Evolutionary conservation across 2,113 vertebrate genomes (phyloP).

Genomic region (Cyprinodon brontotheroides): DNA sequence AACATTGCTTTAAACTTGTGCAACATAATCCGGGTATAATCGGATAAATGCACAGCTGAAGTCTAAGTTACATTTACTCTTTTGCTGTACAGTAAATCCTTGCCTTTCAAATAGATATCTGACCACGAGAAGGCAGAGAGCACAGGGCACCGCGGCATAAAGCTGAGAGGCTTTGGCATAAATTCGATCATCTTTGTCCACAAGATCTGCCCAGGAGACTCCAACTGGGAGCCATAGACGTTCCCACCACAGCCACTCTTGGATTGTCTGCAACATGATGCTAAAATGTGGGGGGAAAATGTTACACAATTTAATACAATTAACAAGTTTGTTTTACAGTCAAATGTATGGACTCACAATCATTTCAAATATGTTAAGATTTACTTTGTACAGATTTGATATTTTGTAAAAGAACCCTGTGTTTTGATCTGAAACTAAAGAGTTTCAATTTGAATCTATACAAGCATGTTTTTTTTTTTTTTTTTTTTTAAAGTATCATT

Average conservation of each 20-base stretch:
- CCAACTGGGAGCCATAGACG: slow-evolving; percentile 87
- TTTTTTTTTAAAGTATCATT: not conserved
- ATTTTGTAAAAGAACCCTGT: no score
- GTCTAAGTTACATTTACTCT: slow-evolving; percentile 2
- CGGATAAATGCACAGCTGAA: not conserved
- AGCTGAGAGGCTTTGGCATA: slow-evolving; percentile 86
- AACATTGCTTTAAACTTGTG: slow-evolving; percentile 22
- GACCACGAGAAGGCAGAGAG: slow-evolving; percentile 82
- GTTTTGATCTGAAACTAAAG: no score
- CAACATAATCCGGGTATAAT: slow-evolving; percentile 31
- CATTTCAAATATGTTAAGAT: not conserved
- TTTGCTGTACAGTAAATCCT: slow-evolving; percentile 8
- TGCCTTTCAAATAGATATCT: slow-evolving; percentile 87
- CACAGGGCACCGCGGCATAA: slow-evolving; percentile 82
- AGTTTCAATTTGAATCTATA: not conserved
- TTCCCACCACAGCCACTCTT: slow-evolving; percentile 90
- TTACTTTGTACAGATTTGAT: no score
- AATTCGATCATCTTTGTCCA: slow-evolving; percentile 81
- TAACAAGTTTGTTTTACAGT: not conserved
- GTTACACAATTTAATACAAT: not conserved
- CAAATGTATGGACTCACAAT: not conserved
- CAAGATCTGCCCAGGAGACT: slow-evolving; percentile 85
- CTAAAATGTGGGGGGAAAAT: slow-evolving; percentile 13
- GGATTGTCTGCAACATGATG: slow-evolving; percentile 69
- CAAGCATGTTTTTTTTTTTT: not conserved